A percentile compares a stretch with the other conserved stretches of the same genome.
Evolutionary conservation across 2,113 vertebrate species (phyloP).

Genomic region (Festucalex cinctus): DNA sequence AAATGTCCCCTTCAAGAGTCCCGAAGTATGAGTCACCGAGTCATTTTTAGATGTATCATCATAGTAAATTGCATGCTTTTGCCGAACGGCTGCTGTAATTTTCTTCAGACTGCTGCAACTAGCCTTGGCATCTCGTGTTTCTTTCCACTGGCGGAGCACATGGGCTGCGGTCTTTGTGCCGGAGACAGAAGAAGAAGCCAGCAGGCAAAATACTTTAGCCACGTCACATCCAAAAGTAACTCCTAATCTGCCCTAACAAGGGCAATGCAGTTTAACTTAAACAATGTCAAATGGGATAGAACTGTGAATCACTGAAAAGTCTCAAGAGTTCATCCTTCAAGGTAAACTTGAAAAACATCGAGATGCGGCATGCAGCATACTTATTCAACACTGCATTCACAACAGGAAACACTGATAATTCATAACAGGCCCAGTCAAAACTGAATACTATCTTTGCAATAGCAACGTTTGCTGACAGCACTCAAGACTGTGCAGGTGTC

Average conservation of each 20-base stretch:
- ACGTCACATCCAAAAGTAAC: slow-evolving; percentile 37
- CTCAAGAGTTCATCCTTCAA: not conserved
- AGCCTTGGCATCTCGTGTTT: slow-evolving; percentile 32
- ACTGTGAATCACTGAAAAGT: not conserved
- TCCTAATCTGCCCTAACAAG: not conserved
- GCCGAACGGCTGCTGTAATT: slow-evolving; percentile 58
- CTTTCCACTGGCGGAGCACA: slow-evolving; percentile 14
- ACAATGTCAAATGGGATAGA: not conserved
- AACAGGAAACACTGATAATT: not conserved
- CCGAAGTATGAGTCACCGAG: not conserved
- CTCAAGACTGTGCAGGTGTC: not conserved
- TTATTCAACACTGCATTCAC: not conserved
- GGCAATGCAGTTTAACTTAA: not conserved
- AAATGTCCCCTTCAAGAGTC: no score
- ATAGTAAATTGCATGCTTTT: slow-evolving; percentile 49
- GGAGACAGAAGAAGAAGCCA: slow-evolving; percentile 19
- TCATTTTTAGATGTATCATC: slow-evolving; percentile 4
- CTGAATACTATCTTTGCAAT: not conserved
- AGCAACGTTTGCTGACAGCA: not conserved
- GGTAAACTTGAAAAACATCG: not conserved
- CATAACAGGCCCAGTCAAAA: not conserved
- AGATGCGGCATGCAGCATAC: not conserved
- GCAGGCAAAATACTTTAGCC: slow-evolving; percentile 28
- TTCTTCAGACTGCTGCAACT: slow-evolving; percentile 51
- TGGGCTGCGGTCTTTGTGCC: slow-evolving; percentile 20